phyloP scores from a whole-genome alignment of 2,113 vertebrate species.

The Neodontobutis hainanensis region DNA sequence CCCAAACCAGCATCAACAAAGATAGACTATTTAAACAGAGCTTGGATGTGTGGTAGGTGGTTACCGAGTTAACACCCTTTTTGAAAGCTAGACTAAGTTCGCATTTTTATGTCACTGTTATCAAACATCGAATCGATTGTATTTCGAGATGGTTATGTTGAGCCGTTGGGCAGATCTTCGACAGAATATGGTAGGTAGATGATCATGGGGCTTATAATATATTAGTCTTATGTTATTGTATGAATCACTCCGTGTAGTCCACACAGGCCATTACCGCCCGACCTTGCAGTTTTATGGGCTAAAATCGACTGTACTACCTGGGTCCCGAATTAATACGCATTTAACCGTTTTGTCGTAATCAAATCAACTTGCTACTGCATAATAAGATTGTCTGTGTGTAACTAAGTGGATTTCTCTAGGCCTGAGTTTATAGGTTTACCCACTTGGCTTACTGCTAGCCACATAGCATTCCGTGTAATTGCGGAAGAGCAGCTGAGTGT shows the following conservation, averaged over 20 bases:
- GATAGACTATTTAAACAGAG: neutral
- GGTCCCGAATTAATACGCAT: slow-evolving; percentile 18
- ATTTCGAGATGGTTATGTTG: slow-evolving; percentile 5
- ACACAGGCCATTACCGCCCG: slow-evolving; percentile 63
- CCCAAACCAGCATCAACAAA: neutral
- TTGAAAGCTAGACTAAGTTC: slow-evolving; percentile 43
- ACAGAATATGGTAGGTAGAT: neutral
- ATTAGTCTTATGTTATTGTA: slow-evolving; percentile 16
- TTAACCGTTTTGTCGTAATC: slow-evolving; percentile 29
- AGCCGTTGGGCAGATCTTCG: neutral
- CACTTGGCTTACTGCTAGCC: slow-evolving; percentile 56
- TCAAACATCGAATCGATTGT: slow-evolving; percentile 33
- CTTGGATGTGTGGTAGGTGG: neutral
- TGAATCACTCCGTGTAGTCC: slow-evolving; percentile 32
- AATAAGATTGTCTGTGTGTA: slow-evolving; percentile 64
- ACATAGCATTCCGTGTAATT: slow-evolving; percentile 58
- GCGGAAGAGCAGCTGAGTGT: slow-evolving; percentile 69
- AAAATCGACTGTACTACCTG: neutral
- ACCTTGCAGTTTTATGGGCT: slow-evolving; percentile 64
- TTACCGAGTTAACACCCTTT: slow-evolving; percentile 57
- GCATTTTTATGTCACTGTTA: slow-evolving; percentile 39
- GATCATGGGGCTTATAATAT: neutral
- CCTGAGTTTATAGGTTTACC: slow-evolving; percentile 25
- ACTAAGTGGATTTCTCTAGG: slow-evolving; percentile 72
- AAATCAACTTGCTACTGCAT: slow-evolving; percentile 61